Percentiles rank a stretch among this genome's conserved stretches.
Evolutionary conservation across 2,888 invertebrate species (phyloP).

Genomic region (Itoplectis maculator): DNA sequence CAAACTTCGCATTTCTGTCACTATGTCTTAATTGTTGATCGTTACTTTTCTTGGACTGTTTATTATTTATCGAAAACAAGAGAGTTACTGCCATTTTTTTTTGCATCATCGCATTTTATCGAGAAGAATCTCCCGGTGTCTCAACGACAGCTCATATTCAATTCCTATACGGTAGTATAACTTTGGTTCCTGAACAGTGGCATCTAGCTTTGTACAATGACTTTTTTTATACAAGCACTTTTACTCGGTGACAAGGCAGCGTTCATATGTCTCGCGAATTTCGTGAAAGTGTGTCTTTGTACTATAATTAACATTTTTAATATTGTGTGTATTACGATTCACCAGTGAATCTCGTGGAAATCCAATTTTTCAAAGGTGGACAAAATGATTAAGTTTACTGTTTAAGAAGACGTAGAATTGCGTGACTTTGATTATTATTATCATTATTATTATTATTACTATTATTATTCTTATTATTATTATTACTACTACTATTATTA

Average conservation of each 20-base stretch:
- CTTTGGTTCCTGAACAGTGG: slow-evolving; percentile 67
- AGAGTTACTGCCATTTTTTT: slow-evolving; percentile 57
- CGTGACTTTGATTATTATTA: slow-evolving; percentile 55
- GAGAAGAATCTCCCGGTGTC: slow-evolving; percentile 60
- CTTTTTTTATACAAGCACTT: slow-evolving; percentile 48
- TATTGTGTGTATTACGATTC: slow-evolving; percentile 41
- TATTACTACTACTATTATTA: too few relatives aligned
- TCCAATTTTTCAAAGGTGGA: slow-evolving; percentile 45
- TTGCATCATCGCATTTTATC: slow-evolving; percentile 38
- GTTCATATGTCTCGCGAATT: slow-evolving; percentile 59
- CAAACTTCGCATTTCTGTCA: slow-evolving; percentile 57
- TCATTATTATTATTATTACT: slow-evolving; percentile 42
- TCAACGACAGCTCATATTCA: slow-evolving; percentile 52
- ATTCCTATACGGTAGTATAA: slow-evolving; percentile 62
- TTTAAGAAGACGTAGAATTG: slow-evolving; percentile 51
- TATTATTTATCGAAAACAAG: slow-evolving; percentile 38
- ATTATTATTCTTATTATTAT: slow-evolving; percentile 48
- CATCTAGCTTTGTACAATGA: slow-evolving; percentile 65
- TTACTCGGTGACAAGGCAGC: slow-evolving; percentile 65
- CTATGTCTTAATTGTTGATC: slow-evolving; percentile 63
- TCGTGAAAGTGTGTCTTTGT: slow-evolving; percentile 59
- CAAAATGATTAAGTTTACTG: slow-evolving; percentile 57
- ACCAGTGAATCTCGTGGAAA: slow-evolving; percentile 54
- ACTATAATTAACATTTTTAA: slow-evolving; percentile 62
- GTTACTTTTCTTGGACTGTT: slow-evolving; percentile 49